Percentiles rank a stretch among this genome's conserved stretches.
Conservation (phyloP, 2,797 vertebrate genomes). For the Sebastes minor region DNA sequence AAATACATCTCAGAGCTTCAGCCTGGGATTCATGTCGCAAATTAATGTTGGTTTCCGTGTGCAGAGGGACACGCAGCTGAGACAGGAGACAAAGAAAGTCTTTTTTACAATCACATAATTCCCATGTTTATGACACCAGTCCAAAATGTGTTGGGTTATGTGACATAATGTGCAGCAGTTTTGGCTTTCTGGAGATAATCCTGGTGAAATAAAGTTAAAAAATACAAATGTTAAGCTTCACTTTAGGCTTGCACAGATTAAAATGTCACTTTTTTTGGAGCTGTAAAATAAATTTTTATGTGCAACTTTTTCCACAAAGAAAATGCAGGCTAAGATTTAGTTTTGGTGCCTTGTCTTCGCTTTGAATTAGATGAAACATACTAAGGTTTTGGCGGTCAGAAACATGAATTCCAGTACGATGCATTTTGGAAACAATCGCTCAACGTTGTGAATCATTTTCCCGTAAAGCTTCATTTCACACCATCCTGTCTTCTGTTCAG, state of each 20-base stretch:
- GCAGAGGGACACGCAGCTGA: background rate
- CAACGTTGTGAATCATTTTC: background rate
- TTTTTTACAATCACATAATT: background rate
- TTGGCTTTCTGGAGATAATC: background rate
- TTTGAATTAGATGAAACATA: background rate
- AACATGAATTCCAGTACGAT: background rate
- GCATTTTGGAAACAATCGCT: background rate
- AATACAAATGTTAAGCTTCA: background rate
- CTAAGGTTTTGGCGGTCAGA: background rate
- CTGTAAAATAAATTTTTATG: background rate
- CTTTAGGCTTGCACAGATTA: background rate
- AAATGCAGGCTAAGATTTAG: background rate
- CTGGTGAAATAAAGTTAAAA: background rate
- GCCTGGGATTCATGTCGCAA: background rate
- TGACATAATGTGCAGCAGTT: background rate
- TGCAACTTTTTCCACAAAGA: background rate
- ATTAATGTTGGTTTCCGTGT: background rate
- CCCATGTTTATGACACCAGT: background rate
- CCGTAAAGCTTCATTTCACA: conserved; percentile 17
- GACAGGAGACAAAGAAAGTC: background rate
- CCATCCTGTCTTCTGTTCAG: background rate
- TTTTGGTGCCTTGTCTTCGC: background rate
- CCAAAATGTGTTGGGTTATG: background rate
- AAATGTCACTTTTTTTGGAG: background rate
- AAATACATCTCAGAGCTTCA: conserved; percentile 14